A percentile compares a stretch with the other conserved stretches of the same genome.
Conservation (phyloP, 2,113 vertebrate genomes). For the Lucifuga dentata region DNA sequence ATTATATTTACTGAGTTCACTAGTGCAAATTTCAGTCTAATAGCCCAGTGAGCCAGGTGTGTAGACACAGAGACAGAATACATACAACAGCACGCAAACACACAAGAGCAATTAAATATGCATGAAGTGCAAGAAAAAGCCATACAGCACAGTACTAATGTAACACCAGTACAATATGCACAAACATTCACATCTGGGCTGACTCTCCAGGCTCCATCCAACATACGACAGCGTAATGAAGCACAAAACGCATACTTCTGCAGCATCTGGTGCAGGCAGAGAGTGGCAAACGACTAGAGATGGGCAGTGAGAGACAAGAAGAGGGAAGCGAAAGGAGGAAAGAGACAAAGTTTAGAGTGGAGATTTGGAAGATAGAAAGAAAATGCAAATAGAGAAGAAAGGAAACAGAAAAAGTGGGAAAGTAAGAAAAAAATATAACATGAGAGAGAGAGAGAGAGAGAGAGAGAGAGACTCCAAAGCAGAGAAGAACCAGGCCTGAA, state of each 20-base stretch:
- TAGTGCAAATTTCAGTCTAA: neutral
- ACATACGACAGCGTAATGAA: conserved; percentile 73
- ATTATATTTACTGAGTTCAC: neutral
- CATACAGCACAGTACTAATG: conserved; percentile 19
- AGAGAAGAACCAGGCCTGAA: neutral
- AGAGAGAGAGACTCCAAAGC: neutral
- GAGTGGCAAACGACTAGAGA: conserved; percentile 26
- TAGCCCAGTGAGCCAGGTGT: conserved; percentile 3
- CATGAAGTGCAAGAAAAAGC: conserved; percentile 35
- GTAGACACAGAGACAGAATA: conserved; percentile 20
- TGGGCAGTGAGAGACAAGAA: conserved; percentile 3
- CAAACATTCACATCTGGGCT: conserved; percentile 56
- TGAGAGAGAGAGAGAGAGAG: neutral
- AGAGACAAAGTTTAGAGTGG: too few relatives aligned
- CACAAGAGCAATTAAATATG: conserved; percentile 32
- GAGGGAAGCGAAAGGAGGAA: neutral
- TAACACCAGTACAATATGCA: conserved; percentile 41
- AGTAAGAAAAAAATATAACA: too few relatives aligned
- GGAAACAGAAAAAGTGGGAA: too few relatives aligned
- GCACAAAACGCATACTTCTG: conserved; percentile 71
- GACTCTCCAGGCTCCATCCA: conserved; percentile 36
- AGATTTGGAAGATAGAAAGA: too few relatives aligned
- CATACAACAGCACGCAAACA: conserved; percentile 6
- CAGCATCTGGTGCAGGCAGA: conserved; percentile 63
- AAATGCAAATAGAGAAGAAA: too few relatives aligned